phyloP scores from a whole-genome alignment of 2,113 vertebrate genomes.

The Stegostoma tigrinum region DNA sequence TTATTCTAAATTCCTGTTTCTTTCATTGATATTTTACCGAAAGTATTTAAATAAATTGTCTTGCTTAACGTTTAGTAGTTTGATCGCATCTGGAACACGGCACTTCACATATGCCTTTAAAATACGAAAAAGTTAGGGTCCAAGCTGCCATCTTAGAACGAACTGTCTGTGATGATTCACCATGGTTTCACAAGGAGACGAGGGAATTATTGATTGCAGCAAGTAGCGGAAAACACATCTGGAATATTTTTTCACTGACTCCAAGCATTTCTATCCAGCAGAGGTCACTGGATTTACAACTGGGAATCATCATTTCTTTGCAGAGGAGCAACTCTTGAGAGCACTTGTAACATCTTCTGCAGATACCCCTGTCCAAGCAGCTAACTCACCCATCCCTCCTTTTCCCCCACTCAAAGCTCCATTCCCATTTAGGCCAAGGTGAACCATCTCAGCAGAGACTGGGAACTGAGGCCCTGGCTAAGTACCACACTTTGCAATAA shows the following conservation, averaged over 20 bases:
- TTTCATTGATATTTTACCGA: no score
- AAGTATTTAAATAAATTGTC: no score
- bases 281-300: background rate
- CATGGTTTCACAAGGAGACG: background rate
- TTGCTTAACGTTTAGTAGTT: no score
- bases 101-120: no score
- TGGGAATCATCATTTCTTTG: background rate
- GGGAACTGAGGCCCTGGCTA: background rate
- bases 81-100: no score
- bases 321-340: background rate
- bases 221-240: background rate
- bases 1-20: no score
- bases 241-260: background rate
- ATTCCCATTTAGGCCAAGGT: background rate
- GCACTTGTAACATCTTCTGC: background rate
- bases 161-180: background rate
- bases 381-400: no score
- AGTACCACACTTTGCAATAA: background rate
- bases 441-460: background rate
- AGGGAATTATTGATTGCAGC: background rate
- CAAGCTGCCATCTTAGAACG: no score
- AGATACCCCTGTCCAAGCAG: background rate
- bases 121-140: no score
- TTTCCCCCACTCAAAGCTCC: no score
- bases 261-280: background rate